A percentile compares a stretch with the other conserved stretches of the same genome.
These are phyloP conservation scores for Tiliacea citrago DNA, from an alignment of 2,888 invertebrate species.

Conservation along the genomic window DNA sequence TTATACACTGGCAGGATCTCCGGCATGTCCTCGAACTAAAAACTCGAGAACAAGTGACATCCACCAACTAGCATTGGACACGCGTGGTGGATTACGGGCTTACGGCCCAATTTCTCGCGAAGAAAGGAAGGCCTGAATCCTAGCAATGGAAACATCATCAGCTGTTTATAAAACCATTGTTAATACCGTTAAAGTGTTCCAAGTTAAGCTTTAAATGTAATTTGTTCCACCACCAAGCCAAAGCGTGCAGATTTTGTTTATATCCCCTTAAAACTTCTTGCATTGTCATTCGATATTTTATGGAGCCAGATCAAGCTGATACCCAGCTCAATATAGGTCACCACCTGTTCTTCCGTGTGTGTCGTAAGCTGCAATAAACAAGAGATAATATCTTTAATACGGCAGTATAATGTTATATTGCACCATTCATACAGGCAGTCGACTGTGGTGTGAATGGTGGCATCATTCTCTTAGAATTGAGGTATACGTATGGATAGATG, in stretches of 20 bases:
- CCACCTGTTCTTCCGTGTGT: slow-evolving; percentile 53
- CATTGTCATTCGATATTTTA: slow-evolving; percentile 30
- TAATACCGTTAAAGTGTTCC: background rate
- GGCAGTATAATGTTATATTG: slow-evolving; percentile 52
- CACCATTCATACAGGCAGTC: slow-evolving; percentile 28
- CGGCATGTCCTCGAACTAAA: background rate
- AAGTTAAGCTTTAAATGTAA: background rate
- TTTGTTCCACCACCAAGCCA: too few relatives aligned
- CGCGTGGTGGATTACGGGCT: background rate
- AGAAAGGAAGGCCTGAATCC: background rate
- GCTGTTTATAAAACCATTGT: background rate
- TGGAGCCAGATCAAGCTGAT: slow-evolving; percentile 20
- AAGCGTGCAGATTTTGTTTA: background rate
- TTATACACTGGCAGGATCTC: background rate
- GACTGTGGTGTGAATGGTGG: slow-evolving; percentile 31
- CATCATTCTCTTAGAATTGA: slow-evolving; percentile 4
- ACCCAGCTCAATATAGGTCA: slow-evolving; percentile 43
- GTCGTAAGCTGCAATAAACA: slow-evolving; percentile 38
- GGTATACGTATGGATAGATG: background rate
- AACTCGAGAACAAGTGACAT: background rate
- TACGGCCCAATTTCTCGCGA: background rate
- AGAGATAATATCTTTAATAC: slow-evolving; percentile 45
- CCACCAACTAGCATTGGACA: background rate
- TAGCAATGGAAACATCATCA: background rate
- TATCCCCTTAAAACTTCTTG: background rate